These are phyloP conservation scores for Neogobius melanostomus DNA, from an alignment of 2,113 vertebrate genomes.

Conservation along the genomic window DNA sequence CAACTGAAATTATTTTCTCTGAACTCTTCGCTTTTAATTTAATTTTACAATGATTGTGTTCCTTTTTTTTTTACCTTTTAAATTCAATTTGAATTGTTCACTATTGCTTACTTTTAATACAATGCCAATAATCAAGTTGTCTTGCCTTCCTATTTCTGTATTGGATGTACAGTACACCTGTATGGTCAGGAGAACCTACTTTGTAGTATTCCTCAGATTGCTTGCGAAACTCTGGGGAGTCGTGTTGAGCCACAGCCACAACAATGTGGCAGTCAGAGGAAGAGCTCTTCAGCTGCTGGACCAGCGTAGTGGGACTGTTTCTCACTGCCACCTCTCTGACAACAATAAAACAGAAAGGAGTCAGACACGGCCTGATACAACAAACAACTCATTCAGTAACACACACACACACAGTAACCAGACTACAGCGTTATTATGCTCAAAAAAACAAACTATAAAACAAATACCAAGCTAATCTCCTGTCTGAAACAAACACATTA, in stretches of 20 bases:
- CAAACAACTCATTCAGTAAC: constrained; percentile 1
- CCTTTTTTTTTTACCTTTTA: no score
- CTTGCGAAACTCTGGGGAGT: constrained; percentile 86
- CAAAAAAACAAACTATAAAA: background rate
- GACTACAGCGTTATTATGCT: background rate
- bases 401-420: background rate
- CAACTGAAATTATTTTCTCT: no score
- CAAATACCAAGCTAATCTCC: no score
- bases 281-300: constrained; percentile 56
- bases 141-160: no score
- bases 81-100: no score
- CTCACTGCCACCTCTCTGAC: constrained; percentile 85
- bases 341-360: constrained; percentile 32
- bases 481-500: background rate
- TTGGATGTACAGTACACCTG: no score
- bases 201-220: constrained; percentile 85
- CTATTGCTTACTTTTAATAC: no score
- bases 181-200: constrained; percentile 64
- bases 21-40: no score
- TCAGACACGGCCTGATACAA: constrained; percentile 32
- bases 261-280: constrained; percentile 71
- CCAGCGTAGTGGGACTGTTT: constrained; percentile 83
- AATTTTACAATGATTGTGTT: no score
- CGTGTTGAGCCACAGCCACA: constrained; percentile 83
- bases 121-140: no score